These are phyloP conservation scores for Urocyon cinereoargenteus DNA, from an alignment of 2,797 vertebrate genomes.

Conservation along the genomic window DNA sequence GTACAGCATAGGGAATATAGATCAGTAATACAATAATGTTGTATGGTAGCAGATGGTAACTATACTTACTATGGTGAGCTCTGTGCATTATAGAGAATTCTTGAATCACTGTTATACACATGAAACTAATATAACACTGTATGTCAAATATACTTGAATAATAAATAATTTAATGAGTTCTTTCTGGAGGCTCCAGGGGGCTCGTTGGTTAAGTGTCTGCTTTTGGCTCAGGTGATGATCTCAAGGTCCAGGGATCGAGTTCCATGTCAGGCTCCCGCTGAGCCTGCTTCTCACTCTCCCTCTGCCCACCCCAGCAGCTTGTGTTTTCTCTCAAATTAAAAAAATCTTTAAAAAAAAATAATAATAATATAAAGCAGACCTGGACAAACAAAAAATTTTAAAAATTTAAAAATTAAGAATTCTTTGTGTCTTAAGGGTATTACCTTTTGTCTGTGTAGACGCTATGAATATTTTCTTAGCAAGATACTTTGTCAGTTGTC, in stretches of 20 bases:
- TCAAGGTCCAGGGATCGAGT: no score
- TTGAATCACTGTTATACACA: background rate
- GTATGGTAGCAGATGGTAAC: background rate
- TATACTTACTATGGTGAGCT: background rate
- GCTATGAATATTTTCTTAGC: constrained; percentile 9
- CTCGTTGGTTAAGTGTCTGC: no score
- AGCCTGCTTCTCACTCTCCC: no score
- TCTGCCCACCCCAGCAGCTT: no score
- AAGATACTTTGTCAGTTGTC: background rate
- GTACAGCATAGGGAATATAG: background rate
- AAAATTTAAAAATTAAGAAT: background rate
- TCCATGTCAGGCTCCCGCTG: no score
- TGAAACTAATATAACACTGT: background rate
- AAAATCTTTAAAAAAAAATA: no score
- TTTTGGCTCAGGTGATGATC: no score
- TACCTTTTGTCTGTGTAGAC: background rate
- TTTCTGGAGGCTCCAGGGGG: no score
- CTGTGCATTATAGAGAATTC: background rate
- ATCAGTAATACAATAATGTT: background rate
- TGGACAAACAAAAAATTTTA: no score
- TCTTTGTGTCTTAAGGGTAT: background rate
- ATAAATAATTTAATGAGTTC: background rate
- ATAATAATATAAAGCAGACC: no score
- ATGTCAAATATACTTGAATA: background rate
- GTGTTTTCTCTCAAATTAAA: no score